These are phyloP conservation scores for Dipus sagitta DNA, from an alignment of 2,797 vertebrate species.

Conservation along the genomic window DNA sequence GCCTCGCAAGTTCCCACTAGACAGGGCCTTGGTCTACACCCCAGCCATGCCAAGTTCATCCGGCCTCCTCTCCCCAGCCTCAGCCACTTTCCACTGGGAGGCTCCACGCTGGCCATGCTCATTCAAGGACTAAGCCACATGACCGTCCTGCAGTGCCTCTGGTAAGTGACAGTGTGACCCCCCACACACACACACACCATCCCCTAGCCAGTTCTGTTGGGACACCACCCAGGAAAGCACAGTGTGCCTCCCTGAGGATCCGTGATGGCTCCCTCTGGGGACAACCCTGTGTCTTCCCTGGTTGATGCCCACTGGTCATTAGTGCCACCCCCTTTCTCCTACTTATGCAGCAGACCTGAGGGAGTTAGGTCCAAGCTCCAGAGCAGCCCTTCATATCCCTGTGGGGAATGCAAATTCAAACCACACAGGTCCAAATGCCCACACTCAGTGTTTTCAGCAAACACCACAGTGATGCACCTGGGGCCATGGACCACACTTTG, in stretches of 20 bases:
- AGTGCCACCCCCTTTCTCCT: not conserved
- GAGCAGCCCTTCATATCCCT: fast-evolving
- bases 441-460: not conserved
- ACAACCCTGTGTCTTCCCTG: not conserved
- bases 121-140: slow-evolving; percentile 82
- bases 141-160: slow-evolving; percentile 86
- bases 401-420: not conserved
- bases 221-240: not conserved
- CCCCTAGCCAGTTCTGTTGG: fast-evolving
- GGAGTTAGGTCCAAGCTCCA: not conserved
- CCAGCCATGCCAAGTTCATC: not conserved
- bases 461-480: not conserved
- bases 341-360: not conserved
- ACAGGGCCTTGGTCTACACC: not conserved
- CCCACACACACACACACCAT: too few species aligned
- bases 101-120: slow-evolving; percentile 82
- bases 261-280: fast-evolving
- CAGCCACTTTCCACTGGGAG: slow-evolving; percentile 85
- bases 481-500: not conserved
- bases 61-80: slow-evolving; percentile 85
- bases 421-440: not conserved
- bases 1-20: not conserved
- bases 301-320: not conserved
- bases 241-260: not conserved
- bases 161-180: slow-evolving; percentile 85